Base-by-base conservation (phyloP, 2,888 invertebrate genomes). In the Plebejus anna region DNA sequence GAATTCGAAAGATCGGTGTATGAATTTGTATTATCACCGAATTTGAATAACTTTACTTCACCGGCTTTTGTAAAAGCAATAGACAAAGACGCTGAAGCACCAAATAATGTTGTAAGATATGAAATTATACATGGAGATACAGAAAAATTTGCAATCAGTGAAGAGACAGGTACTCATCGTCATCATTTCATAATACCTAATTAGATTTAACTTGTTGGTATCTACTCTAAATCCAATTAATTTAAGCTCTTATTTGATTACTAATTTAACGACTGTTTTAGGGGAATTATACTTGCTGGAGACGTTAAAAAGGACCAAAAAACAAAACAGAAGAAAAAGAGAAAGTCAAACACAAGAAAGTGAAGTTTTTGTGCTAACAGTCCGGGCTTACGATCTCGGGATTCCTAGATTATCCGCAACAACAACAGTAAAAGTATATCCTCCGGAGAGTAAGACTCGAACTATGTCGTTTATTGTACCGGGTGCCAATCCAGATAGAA, bases 81-180 rank as follows among this genome's bases (percentile, higher is more conserved):
- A 78, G 98, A 98, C 88, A 96, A 95, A 84, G 98, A 98, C 88
- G 96, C 97, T 32, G 96, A 97, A 80, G 92, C 96, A 73, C 98
- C 98, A 75, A 98, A 98, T 89, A 98, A 98, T 88, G 95, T 96
- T 84, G 96, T 98, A 36, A 96, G 96, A 84, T 98, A 98, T 87
- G 97, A 97, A 93, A 94, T 98, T 75, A 95, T 97, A 81, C 96
- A 96, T 83, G 97, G 97, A 57, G 97, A 97, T 86, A 95, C 95
- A 82, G 96, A 96, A 80, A 96, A 97, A 86, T 97, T 98, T 87
- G 90, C 95, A 36, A 90, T 98, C 70, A 95, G 98, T 87, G 96
- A 96, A 84, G 94, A 96, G 80, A 97, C 97, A 80, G 98, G 97
- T 87, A 88, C 32, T 28, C 51, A 47, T 22, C 22, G 0, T 22